Conservation (phyloP, 2,888 invertebrate genomes). For the Dolichopus griseipennis region DNA sequence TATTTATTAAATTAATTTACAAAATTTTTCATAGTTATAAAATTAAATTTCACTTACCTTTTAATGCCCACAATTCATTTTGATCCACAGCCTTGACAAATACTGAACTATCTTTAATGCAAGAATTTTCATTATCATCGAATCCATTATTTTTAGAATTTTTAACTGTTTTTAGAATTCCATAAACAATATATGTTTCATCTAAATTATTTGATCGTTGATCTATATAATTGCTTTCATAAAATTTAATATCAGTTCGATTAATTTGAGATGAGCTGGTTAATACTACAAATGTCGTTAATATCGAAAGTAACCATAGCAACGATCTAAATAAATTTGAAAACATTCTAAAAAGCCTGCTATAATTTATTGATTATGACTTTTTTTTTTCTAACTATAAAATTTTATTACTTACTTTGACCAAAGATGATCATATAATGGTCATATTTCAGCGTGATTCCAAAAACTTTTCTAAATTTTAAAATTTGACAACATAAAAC, state of each 20-base stretch:
- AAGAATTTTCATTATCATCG: background rate
- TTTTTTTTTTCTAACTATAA: background rate
- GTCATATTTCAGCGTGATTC: too few species aligned
- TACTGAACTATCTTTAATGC: background rate
- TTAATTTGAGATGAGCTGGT: background rate
- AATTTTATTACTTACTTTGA: background rate
- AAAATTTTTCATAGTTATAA: too few species aligned
- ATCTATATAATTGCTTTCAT: background rate
- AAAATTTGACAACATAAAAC: too few species aligned
- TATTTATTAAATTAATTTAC: too few species aligned
- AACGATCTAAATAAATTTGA: background rate
- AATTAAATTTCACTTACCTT: background rate
- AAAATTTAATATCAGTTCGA: background rate
- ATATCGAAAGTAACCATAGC: background rate
- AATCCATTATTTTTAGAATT: background rate
- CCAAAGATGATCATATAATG: background rate
- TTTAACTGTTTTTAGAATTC: background rate
- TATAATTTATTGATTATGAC: background rate
- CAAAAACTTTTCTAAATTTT: too few species aligned
- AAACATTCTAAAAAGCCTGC: background rate
- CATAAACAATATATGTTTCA: background rate
- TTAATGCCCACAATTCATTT: constrained; percentile 3
- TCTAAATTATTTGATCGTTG: background rate
- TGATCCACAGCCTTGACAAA: background rate
- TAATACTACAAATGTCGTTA: background rate